Evolutionary conservation across 2,797 vertebrate species (phyloP).

Genomic region (Hylomyscus alleni): DNA sequence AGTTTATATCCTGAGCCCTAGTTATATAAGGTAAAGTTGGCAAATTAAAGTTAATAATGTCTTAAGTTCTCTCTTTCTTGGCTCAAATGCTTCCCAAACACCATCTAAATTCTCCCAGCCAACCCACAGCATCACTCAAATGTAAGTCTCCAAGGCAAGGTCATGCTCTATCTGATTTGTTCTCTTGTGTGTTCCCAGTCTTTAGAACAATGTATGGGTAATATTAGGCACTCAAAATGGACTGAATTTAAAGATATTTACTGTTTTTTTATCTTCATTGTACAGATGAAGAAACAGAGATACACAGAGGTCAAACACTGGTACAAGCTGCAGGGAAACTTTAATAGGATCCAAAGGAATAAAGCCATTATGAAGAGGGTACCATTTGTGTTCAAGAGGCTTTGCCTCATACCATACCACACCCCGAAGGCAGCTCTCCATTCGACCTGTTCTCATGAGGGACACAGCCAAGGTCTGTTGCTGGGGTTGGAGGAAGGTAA

Average conservation of each 20-base stretch:
- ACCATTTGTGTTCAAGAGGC: constrained; percentile 71
- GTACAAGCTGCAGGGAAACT: constrained; percentile 76
- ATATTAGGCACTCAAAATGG: constrained; percentile 63
- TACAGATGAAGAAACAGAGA: constrained; percentile 79
- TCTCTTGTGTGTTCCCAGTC: constrained; percentile 11
- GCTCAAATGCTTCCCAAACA: not conserved
- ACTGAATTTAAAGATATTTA: constrained; percentile 65
- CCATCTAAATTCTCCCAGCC: not conserved
- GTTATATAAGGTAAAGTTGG: not conserved
- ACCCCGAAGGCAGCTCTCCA: constrained; percentile 48
- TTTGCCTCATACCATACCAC: constrained; percentile 58
- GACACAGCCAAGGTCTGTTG: constrained; percentile 49
- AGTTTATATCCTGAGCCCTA: constrained; percentile 15
- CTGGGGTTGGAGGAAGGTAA: constrained; percentile 60
- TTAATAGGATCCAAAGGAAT: constrained; percentile 80
- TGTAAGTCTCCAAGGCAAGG: not conserved
- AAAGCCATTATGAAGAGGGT: constrained; percentile 72
- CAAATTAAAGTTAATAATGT: constrained; percentile 48
- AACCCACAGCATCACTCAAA: not conserved
- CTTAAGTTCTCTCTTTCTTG: constrained; percentile 57
- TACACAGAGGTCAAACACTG: constrained; percentile 79
- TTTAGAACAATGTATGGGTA: constrained; percentile 45
- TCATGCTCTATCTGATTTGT: constrained; percentile 15
- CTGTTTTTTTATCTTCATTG: constrained; percentile 59
- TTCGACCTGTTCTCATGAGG: constrained; percentile 60